Conservation (phyloP, 2,113 vertebrate genomes). For the Grantiella picta region DNA sequence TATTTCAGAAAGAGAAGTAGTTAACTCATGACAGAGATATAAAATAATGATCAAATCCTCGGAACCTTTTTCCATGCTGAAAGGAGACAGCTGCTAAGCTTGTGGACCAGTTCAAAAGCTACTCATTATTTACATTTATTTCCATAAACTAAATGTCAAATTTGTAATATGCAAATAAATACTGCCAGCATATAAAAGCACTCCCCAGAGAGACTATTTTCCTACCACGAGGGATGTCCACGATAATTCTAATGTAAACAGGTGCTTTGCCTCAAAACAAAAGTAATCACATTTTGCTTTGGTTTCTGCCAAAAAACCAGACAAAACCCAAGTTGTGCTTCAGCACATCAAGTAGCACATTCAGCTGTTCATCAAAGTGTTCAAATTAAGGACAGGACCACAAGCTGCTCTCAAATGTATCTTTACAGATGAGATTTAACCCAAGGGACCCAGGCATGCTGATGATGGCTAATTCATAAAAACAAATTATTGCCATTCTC, state of each 20-base stretch:
- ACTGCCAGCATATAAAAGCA: neutral
- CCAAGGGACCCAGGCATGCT: neutral
- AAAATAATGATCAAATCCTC: neutral
- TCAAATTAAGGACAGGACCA: neutral
- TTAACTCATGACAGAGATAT: neutral
- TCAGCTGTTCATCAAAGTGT: neutral
- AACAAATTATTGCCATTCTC: neutral
- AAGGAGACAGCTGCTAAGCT: neutral
- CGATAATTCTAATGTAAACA: neutral
- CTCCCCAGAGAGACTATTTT: neutral
- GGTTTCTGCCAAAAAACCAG: neutral
- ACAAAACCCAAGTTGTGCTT: neutral
- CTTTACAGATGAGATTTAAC: neutral
- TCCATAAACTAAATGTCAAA: neutral
- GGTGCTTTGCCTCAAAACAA: neutral
- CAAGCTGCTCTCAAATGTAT: neutral
- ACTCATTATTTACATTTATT: slow-evolving; percentile 13
- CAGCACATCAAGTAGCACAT: neutral
- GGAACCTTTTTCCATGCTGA: neutral
- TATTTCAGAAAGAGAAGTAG: neutral
- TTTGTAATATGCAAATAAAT: slow-evolving; percentile 29
- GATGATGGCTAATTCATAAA: neutral
- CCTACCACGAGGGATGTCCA: neutral
- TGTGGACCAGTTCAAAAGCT: neutral
- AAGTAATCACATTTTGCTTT: neutral